These are phyloP conservation scores for Eurois occulta DNA, from an alignment of 2,888 invertebrate species.

Conservation along the genomic window DNA sequence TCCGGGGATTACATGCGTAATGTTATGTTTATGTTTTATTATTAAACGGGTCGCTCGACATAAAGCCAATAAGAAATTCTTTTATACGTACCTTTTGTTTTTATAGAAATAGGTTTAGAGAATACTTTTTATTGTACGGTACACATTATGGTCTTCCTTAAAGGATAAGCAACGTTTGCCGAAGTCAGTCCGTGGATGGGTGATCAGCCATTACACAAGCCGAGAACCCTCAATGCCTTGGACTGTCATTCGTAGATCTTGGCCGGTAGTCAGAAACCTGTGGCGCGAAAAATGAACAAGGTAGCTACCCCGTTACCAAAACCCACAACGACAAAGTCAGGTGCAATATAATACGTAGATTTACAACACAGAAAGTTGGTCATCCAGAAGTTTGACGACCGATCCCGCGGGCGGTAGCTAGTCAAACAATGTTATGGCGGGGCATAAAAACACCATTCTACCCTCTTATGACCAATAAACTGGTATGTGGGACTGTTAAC, in stretches of 20 bases:
- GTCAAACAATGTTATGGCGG: slow-evolving; percentile 30
- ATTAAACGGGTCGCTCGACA: no score
- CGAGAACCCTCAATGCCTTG: neutral
- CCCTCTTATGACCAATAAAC: slow-evolving; percentile 44
- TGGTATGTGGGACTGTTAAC: slow-evolving; percentile 21
- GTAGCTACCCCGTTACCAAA: neutral
- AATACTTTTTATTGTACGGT: no score
- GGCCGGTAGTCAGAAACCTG: neutral
- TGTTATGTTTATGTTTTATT: no score
- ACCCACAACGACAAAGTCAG: neutral
- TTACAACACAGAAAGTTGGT: slow-evolving; percentile 24
- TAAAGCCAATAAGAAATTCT: no score
- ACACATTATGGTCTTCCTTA: no score
- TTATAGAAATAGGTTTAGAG: no score
- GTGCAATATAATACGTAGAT: neutral
- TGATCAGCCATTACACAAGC: neutral
- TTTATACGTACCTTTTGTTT: no score
- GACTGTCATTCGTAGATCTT: neutral
- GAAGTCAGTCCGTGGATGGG: neutral
- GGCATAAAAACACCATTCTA: slow-evolving; percentile 41
- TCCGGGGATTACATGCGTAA: no score
- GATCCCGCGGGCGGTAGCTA: neutral
- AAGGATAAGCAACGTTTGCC: neutral
- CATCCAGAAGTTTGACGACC: slow-evolving; percentile 6
- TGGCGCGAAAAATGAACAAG: neutral